These are phyloP conservation scores for Tipula helvola DNA, from an alignment of 2,888 invertebrate species.

Conservation along the genomic window DNA sequence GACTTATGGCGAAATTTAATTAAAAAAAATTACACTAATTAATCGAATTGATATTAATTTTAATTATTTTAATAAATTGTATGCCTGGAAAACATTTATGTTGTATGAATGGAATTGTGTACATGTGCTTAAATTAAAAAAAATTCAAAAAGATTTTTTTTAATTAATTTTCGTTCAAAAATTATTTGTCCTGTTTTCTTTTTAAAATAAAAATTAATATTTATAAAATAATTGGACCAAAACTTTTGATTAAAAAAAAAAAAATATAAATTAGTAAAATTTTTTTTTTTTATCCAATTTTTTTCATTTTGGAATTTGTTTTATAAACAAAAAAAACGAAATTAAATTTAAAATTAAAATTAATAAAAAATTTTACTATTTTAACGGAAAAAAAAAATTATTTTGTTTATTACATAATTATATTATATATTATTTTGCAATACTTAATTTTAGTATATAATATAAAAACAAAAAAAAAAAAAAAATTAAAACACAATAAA, in stretches of 20 bases:
- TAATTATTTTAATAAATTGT: background rate
- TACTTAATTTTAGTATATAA: background rate
- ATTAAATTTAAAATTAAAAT: background rate
- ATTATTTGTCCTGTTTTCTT: background rate
- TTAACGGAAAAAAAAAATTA: background rate
- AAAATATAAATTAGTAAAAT: background rate
- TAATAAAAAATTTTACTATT: background rate
- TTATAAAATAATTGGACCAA: background rate
- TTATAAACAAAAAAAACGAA: background rate
- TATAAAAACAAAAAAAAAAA: background rate
- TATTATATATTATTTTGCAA: background rate
- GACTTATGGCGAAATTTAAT: slow-evolving; percentile 20
- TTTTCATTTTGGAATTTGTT: background rate
- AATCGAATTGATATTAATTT: slow-evolving; percentile 6
- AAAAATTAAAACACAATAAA: background rate
- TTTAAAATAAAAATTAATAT: background rate
- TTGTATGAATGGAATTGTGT: background rate
- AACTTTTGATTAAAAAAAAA: background rate
- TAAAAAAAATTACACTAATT: background rate
- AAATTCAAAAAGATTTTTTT: background rate
- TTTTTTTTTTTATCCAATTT: background rate
- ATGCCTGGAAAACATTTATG: background rate
- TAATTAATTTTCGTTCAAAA: background rate
- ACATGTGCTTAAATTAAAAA: background rate
- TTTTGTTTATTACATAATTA: background rate